phyloP scores from a whole-genome alignment of 2,113 vertebrate genomes.

The Loxodonta africana region DNA sequence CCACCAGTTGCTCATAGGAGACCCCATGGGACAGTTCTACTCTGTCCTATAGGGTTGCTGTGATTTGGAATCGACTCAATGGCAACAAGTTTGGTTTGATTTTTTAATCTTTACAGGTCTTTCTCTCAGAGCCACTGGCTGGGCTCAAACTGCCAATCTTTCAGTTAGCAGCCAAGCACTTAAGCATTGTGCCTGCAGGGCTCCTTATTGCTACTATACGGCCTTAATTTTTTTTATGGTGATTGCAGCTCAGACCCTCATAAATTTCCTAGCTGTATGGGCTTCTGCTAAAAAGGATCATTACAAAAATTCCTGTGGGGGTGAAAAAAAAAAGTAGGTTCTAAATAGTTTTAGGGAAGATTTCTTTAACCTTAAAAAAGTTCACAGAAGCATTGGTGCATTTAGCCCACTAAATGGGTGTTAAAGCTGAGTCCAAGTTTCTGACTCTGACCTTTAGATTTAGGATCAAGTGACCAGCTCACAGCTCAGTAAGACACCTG shows the following conservation, averaged over 20 bases:
- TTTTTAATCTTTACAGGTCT: background rate
- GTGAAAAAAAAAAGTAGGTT: background rate
- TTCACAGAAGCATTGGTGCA: background rate
- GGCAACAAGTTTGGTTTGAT: no score
- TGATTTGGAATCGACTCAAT: no score
- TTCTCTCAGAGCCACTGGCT: background rate
- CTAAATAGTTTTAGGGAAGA: background rate
- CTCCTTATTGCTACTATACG: background rate
- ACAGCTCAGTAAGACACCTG: background rate
- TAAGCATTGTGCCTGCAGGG: background rate
- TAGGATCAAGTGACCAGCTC: conserved; percentile 31
- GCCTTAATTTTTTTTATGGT: background rate
- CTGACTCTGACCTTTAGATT: background rate
- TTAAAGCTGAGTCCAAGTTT: conserved; percentile 19
- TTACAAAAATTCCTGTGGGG: background rate
- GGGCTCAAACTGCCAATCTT: background rate
- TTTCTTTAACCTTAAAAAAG: background rate
- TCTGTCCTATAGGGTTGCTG: no score
- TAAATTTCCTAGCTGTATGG: background rate
- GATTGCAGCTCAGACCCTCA: background rate
- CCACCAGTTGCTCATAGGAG: no score
- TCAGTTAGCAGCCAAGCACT: background rate
- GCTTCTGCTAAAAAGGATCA: background rate
- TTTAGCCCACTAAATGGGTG: background rate
- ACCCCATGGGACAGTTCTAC: no score